These are phyloP conservation scores for Peromyscus californicus DNA, from an alignment of 2,113 vertebrate genomes.

Conservation along the genomic window DNA sequence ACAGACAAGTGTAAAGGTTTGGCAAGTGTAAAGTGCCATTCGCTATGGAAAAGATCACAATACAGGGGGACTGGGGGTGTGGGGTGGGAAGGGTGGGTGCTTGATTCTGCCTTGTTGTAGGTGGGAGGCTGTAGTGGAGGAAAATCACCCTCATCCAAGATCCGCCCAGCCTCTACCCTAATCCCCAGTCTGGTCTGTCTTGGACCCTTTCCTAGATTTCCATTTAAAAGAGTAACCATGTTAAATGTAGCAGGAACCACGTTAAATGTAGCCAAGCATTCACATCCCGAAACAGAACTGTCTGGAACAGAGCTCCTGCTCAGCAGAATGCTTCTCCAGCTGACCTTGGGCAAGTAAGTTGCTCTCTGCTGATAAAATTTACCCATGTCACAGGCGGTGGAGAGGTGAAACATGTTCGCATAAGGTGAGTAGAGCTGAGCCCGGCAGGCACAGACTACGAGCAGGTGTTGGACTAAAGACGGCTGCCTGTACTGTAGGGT, in stretches of 20 bases:
- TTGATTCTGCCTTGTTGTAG: not conserved
- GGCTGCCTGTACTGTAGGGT: not conserved
- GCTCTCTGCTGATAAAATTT: not conserved
- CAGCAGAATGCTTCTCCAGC: not conserved
- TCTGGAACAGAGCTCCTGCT: not conserved
- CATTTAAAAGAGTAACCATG: not conserved
- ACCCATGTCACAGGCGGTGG: not conserved
- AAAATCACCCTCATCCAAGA: not conserved
- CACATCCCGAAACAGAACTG: not conserved
- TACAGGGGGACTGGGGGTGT: fast-evolving
- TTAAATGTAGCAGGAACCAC: not conserved
- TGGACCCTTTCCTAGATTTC: not conserved
- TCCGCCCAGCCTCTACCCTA: not conserved
- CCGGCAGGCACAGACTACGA: not conserved
- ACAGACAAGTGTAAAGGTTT: fast-evolving
- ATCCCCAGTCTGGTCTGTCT: not conserved
- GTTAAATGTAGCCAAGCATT: not conserved
- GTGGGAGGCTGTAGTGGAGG: not conserved
- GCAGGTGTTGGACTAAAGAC: not conserved
- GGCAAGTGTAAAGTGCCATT: not conserved
- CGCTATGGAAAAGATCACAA: not conserved
- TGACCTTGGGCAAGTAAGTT: not conserved
- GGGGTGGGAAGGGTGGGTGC: not conserved
- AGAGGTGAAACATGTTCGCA: not conserved
- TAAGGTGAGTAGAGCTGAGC: not conserved